Conservation (phyloP, 1,140 invertebrate species). For the Lanistes nyassanus region DNA sequence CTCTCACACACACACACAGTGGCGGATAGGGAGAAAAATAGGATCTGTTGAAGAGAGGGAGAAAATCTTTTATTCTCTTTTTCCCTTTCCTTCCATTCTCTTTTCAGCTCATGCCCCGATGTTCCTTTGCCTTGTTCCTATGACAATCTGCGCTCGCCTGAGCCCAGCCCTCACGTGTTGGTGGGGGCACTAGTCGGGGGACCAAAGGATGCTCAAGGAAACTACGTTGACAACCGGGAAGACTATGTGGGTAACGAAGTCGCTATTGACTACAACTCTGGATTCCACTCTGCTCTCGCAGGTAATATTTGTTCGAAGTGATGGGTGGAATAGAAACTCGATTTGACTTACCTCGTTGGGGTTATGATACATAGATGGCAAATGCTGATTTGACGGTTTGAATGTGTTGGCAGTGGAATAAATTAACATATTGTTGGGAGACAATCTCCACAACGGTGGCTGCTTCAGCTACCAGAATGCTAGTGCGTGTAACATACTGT, state of each 20-base stretch:
- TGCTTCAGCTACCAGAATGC: slow-evolving; percentile 73
- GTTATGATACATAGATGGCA: no score
- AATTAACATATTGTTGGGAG: slow-evolving; percentile 70
- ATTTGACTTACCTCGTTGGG: no score
- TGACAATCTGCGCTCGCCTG: slow-evolving; percentile 26
- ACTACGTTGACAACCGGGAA: slow-evolving; percentile 58
- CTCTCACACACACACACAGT: no score
- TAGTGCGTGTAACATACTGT: no score
- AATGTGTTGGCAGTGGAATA: no score
- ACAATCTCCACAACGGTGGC: slow-evolving; percentile 68
- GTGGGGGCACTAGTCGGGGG: slow-evolving; percentile 67
- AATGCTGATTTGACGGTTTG: no score
- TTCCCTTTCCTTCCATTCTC: no score
- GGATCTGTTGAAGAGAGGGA: no score
- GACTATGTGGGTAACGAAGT: slow-evolving; percentile 66
- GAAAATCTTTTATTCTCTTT: neutral
- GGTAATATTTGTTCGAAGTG: no score
- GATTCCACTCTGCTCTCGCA: slow-evolving; percentile 48
- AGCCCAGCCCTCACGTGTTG: slow-evolving; percentile 59
- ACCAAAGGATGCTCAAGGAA: slow-evolving; percentile 55
- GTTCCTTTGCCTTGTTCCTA: slow-evolving; percentile 29
- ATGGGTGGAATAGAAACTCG: no score
- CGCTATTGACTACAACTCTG: slow-evolving; percentile 67
- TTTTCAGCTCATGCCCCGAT: slow-evolving; percentile 33
- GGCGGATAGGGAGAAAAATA: no score